Percentiles rank a stretch among this genome's conserved stretches.
These are phyloP conservation scores for Brachyptera risi DNA, from an alignment of 2,888 invertebrate species.

Conservation along the genomic window DNA sequence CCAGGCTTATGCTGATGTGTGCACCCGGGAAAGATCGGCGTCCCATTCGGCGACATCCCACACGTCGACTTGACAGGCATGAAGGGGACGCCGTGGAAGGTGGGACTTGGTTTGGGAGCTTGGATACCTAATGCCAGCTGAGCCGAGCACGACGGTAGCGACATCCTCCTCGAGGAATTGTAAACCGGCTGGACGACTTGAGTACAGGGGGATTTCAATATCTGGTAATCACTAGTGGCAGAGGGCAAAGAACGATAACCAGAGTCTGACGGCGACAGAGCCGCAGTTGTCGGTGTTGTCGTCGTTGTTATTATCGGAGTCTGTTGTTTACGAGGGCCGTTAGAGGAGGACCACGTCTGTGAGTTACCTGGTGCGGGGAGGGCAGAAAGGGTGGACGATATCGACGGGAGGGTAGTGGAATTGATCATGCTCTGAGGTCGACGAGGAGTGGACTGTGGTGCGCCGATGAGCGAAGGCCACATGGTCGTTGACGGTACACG, in stretches of 20 bases:
- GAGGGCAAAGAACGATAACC: slow-evolving; percentile 55
- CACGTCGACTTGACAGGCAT: slow-evolving; percentile 43
- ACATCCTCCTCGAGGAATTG: slow-evolving; percentile 43
- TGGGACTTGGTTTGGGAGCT: slow-evolving; percentile 58
- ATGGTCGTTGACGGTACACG: slow-evolving; percentile 39
- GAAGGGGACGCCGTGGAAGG: slow-evolving; percentile 57
- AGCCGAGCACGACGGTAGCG: slow-evolving; percentile 48
- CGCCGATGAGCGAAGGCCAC: slow-evolving; percentile 13
- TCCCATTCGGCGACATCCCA: no score
- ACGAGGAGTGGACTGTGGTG: slow-evolving; percentile 5
- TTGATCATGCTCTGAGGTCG: slow-evolving; percentile 24
- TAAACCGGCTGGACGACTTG: not conserved
- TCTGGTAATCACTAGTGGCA: slow-evolving; percentile 59
- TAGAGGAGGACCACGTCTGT: slow-evolving; percentile 25
- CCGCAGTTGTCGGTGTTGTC: no score
- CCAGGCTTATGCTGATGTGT: no score
- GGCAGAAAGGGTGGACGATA: slow-evolving; percentile 10
- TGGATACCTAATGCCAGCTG: slow-evolving; percentile 49
- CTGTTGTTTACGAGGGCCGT: slow-evolving; percentile 13
- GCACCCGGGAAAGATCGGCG: slow-evolving; percentile 48
- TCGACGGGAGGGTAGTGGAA: not conserved
- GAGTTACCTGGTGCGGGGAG: slow-evolving; percentile 20
- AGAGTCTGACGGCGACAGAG: slow-evolving; percentile 48
- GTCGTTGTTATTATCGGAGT: not conserved
- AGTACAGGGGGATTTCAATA: slow-evolving; percentile 48